A percentile compares a stretch with the other conserved stretches of the same genome.
Conservation (phyloP, 2,888 invertebrate genomes). For the Macrosoma leucophasiata region DNA sequence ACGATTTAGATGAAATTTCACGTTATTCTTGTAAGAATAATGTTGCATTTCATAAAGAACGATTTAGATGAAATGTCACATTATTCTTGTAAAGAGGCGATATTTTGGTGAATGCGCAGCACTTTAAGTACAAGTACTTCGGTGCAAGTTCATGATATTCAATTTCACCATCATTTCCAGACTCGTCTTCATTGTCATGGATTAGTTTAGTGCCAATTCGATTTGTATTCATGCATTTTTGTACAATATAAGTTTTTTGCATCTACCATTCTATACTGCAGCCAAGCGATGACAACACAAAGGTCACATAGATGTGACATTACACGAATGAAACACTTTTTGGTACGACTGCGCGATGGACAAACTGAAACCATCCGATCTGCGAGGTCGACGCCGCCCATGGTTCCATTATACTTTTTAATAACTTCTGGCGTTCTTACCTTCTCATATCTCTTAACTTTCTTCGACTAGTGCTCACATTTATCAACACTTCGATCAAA, state of each 20-base stretch:
- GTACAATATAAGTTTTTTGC: no score
- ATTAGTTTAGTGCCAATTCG: no score
- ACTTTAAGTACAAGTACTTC: not conserved
- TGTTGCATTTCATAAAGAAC: no score
- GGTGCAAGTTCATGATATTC: not conserved
- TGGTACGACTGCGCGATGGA: constrained; percentile 5
- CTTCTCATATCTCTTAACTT: constrained; percentile 7
- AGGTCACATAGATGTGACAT: constrained; percentile 8
- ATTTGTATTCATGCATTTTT: no score
- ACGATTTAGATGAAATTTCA: no score
- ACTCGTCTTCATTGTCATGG: no score
- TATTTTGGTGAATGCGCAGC: not conserved
- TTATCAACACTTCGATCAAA: constrained; percentile 13
- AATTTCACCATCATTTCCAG: no score
- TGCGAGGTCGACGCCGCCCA: constrained; percentile 19
- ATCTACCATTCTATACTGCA: no score
- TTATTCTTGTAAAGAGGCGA: no score
- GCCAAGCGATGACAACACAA: no score
- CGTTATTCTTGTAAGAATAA: no score
- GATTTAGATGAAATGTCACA: no score
- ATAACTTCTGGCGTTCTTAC: constrained; percentile 18
- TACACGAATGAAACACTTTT: constrained; percentile 11
- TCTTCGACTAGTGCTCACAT: constrained; percentile 12
- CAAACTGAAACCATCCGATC: constrained; percentile 16
- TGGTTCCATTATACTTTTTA: constrained; percentile 14